phyloP scores from a whole-genome alignment of 2,113 vertebrate genomes.

The Rhinolophus ferrumequinum region DNA sequence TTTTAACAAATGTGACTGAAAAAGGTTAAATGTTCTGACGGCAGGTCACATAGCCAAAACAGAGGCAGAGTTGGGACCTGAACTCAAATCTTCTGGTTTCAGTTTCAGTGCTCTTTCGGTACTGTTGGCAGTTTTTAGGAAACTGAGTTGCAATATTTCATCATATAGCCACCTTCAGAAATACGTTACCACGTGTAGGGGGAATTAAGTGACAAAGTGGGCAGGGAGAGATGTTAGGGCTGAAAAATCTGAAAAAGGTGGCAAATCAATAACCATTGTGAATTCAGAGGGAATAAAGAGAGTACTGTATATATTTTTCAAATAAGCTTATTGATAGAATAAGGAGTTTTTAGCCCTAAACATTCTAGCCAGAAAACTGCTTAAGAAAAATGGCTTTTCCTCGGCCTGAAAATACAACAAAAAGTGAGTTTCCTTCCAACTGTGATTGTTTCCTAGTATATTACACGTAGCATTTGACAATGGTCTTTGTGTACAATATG shows the following conservation, averaged over 20 bases:
- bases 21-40: background rate
- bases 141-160: background rate
- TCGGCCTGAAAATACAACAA: background rate
- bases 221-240: background rate
- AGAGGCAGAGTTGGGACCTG: background rate
- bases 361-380: background rate
- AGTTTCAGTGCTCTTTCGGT: background rate
- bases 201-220: background rate
- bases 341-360: background rate
- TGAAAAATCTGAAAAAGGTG: background rate
- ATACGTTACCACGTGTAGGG: background rate
- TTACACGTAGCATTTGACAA: background rate
- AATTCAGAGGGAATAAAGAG: background rate
- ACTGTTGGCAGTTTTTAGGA: background rate
- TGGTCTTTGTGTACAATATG: background rate
- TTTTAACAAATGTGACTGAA: background rate
- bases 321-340: background rate
- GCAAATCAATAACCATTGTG: background rate
- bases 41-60: background rate
- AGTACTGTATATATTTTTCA: background rate
- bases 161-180: background rate
- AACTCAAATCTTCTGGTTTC: background rate
- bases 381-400: slow-evolving; percentile 11
- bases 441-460: background rate
- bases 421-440: background rate